phyloP scores from a whole-genome alignment of 2,888 invertebrate species.

The Maniola hyperantus region DNA sequence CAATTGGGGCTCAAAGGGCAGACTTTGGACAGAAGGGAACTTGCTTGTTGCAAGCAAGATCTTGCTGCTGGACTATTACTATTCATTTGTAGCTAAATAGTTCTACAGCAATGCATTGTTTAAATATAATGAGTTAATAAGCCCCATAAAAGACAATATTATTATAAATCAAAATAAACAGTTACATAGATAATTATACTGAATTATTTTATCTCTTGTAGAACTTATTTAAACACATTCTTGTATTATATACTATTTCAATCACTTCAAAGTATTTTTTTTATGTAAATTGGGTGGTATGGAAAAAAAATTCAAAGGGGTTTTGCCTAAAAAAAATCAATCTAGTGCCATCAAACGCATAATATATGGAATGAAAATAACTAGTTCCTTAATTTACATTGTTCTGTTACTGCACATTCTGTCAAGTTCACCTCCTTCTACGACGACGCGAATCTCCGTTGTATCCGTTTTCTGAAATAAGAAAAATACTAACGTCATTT shows the following conservation, averaged over 20 bases:
- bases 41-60: no score
- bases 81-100: no score
- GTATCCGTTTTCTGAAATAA: slow-evolving; percentile 73
- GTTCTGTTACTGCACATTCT: slow-evolving; percentile 42
- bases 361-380: slow-evolving; percentile 58
- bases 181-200: background rate
- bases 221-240: slow-evolving; percentile 30
- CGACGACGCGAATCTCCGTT: slow-evolving; percentile 78
- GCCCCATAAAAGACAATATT: background rate
- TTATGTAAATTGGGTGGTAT: background rate
- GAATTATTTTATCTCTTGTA: slow-evolving; percentile 16
- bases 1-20: no score
- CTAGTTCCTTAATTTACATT: slow-evolving; percentile 37
- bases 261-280: slow-evolving; percentile 20
- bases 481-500: slow-evolving; percentile 43
- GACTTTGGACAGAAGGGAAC: no score
- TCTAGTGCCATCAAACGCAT: slow-evolving; percentile 42
- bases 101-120: no score
- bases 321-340: slow-evolving; percentile 20
- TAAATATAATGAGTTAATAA: no score
- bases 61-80: no score
- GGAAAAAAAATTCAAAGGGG: slow-evolving; percentile 7
- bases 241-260: slow-evolving; percentile 27
- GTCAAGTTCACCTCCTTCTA: slow-evolving; percentile 66
- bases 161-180: background rate